phyloP scores from a whole-genome alignment of 2,797 vertebrate species.

The Aphelocoma californica region DNA sequence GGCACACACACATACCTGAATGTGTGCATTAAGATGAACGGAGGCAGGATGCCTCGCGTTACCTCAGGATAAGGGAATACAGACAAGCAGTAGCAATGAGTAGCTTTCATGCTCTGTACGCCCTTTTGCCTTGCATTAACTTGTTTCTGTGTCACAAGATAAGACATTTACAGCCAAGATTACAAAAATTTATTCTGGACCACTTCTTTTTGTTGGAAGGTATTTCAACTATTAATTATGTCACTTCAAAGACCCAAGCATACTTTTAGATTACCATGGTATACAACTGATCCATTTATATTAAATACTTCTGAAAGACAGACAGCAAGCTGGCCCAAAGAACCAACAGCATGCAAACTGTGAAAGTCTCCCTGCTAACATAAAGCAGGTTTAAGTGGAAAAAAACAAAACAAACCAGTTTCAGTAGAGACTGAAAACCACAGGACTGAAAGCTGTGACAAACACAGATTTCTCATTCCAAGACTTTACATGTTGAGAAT shows the following conservation, averaged over 20 bases:
- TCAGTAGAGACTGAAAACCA: conserved; percentile 1
- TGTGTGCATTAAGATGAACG: neutral
- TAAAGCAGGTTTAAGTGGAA: neutral
- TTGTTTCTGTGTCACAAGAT: neutral
- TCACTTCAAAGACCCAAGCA: neutral
- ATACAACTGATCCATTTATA: neutral
- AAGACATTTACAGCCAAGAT: neutral
- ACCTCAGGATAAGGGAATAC: neutral
- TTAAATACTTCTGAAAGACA: neutral
- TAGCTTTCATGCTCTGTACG: neutral
- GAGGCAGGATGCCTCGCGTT: fast-evolving
- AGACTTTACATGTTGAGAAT: neutral
- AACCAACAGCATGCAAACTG: neutral
- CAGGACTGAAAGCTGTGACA: conserved; percentile 31
- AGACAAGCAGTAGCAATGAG: neutral
- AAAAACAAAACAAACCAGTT: neutral
- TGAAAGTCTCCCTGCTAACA: neutral
- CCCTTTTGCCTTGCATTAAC: neutral
- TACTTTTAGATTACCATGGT: neutral
- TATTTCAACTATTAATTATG: neutral
- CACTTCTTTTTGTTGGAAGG: neutral
- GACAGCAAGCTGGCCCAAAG: neutral
- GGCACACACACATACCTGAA: neutral
- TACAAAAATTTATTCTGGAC: neutral
- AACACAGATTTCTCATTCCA: conserved; percentile 2